Evolutionary conservation across 2,888 invertebrate species (phyloP).

Genomic region (Bhutanitis thaidina): DNA sequence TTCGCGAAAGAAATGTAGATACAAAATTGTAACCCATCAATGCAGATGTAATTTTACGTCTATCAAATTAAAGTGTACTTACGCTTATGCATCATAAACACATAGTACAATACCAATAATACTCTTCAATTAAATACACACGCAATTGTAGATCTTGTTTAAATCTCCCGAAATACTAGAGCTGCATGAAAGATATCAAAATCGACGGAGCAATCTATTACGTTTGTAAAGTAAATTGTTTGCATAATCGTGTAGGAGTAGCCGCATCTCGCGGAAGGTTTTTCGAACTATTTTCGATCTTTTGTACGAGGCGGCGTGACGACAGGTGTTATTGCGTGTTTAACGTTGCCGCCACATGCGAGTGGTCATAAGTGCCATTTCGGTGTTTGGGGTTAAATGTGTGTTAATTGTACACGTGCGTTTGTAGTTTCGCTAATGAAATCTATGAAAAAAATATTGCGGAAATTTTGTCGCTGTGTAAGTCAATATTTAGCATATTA

Average conservation of each 20-base stretch:
- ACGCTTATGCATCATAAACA: no score
- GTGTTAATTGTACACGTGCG: slow-evolving; percentile 28
- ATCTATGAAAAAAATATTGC: slow-evolving; percentile 43
- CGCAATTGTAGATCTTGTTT: slow-evolving; percentile 15
- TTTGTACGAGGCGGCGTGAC: slow-evolving; percentile 27
- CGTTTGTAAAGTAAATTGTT: slow-evolving; percentile 39
- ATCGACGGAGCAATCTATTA: slow-evolving; percentile 12
- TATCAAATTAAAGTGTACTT: slow-evolving; percentile 14
- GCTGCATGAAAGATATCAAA: neutral
- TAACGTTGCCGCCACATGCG: slow-evolving; percentile 35
- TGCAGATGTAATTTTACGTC: neutral
- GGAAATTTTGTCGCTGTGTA: slow-evolving; percentile 43
- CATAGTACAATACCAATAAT: no score
- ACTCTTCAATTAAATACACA: slow-evolving; percentile 2
- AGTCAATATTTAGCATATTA: slow-evolving; percentile 29
- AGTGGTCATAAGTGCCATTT: slow-evolving; percentile 42
- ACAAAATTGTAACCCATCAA: neutral
- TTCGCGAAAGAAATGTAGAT: neutral
- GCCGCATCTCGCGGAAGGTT: slow-evolving; percentile 40
- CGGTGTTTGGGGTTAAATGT: slow-evolving; percentile 20
- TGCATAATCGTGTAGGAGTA: slow-evolving; percentile 35
- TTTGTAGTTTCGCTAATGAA: slow-evolving; percentile 36
- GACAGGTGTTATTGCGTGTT: slow-evolving; percentile 32
- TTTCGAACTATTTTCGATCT: slow-evolving; percentile 45
- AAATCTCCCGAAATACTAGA: slow-evolving; percentile 10